phyloP scores from a whole-genome alignment of 2,888 invertebrate species.

The Rhingia rostrata region DNA sequence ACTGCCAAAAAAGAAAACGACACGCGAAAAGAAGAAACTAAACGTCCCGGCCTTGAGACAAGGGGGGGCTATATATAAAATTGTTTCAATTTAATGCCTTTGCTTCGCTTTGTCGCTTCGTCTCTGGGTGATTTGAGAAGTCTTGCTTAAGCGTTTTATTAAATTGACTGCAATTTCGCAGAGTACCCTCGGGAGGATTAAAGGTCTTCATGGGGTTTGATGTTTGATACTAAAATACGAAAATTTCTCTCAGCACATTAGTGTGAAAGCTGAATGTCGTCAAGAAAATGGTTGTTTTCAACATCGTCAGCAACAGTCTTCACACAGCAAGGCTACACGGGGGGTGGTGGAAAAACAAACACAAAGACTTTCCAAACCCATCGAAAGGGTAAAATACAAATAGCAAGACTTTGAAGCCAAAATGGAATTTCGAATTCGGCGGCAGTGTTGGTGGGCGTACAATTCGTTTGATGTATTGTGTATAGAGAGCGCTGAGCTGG shows the following conservation, averaged over 20 bases:
- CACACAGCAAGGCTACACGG: neutral
- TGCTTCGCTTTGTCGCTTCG: neutral
- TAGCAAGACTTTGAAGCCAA: neutral
- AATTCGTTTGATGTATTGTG: neutral
- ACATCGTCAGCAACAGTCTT: conserved; percentile 16
- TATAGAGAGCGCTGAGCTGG: neutral
- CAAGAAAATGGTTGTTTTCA: conserved; percentile 1
- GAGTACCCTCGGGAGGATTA: conserved; percentile 51
- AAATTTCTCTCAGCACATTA: neutral
- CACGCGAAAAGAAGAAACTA: conserved; percentile 1
- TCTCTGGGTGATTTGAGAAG: conserved; percentile 30
- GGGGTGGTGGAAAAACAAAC: neutral
- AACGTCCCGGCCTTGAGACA: conserved; percentile 26
- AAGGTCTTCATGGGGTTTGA: conserved; percentile 34
- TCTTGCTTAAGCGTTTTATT: conserved; percentile 34
- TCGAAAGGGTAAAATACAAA: no score
- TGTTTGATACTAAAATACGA: conserved; percentile 10
- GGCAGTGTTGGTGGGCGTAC: neutral
- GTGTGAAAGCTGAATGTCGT: neutral
- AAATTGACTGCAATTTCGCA: conserved; percentile 54
- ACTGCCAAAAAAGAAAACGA: no score
- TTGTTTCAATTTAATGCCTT: conserved; percentile 35
- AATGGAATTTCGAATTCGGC: conserved; percentile 7
- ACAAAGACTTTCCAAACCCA: neutral
- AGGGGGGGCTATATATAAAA: conserved; percentile 23